A percentile compares a stretch with the other conserved stretches of the same genome.
Evolutionary conservation across 2,888 invertebrate genomes (phyloP).

Genomic region (Andrena haemorrhoa): DNA sequence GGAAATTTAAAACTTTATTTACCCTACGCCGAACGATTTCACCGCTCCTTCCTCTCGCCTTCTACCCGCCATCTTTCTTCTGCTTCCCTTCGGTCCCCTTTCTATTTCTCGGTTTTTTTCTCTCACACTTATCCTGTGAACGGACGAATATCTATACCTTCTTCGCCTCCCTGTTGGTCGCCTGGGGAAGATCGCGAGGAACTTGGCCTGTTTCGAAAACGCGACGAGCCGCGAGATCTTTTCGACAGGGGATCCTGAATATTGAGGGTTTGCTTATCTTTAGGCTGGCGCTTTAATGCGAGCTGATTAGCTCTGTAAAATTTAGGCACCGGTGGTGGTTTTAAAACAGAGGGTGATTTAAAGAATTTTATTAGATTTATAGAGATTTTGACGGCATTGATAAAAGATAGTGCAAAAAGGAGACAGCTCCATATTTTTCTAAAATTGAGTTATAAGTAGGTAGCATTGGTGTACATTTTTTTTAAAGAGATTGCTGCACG

Average conservation of each 20-base stretch:
- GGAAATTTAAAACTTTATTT: conserved; percentile 84
- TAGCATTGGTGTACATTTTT: no score
- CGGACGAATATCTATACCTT: not conserved
- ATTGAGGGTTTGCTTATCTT: not conserved
- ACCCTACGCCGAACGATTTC: conserved; percentile 77
- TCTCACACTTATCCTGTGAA: not conserved
- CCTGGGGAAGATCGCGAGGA: not conserved
- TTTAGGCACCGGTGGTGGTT: not conserved
- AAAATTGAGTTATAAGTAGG: no score
- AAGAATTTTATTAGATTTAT: no score
- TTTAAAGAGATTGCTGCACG: no score
- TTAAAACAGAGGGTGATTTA: no score
- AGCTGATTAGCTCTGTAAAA: not conserved
- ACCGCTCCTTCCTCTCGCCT: conserved; percentile 4
- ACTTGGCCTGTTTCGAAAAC: conserved; percentile 3
- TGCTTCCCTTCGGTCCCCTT: conserved; percentile 2
- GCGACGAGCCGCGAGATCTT: no score
- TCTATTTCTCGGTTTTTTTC: conserved; percentile 7
- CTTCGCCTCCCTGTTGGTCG: not conserved
- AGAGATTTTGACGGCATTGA: no score
- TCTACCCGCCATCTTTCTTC: conserved; percentile 20
- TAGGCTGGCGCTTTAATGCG: no score
- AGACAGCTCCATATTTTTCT: no score
- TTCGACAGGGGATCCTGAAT: not conserved
- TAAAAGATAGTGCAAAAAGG: no score